Conservation (phyloP, 2,113 vertebrate genomes). For the Laterallus jamaicensis region DNA sequence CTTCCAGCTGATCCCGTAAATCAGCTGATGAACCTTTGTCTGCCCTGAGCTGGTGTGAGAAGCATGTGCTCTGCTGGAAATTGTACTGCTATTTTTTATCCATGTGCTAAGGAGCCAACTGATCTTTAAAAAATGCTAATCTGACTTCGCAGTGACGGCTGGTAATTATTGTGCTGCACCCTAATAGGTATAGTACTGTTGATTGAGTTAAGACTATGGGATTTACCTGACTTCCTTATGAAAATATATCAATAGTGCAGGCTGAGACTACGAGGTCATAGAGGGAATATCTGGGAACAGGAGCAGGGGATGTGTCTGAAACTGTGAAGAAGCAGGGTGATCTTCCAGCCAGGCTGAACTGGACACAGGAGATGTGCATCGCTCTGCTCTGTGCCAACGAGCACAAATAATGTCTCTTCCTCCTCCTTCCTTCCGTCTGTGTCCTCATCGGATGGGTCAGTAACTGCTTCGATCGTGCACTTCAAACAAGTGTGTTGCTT, state of each 20-base stretch:
- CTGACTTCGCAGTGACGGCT: not conserved
- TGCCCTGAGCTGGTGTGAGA: not conserved
- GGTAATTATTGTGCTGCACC: not conserved
- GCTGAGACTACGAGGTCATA: not conserved
- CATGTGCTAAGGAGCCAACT: not conserved
- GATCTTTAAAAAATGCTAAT: not conserved
- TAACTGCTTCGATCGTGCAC: rapidly evolving
- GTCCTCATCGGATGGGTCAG: not conserved
- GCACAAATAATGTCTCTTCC: not conserved
- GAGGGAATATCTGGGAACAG: not conserved
- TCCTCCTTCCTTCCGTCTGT: rapidly evolving
- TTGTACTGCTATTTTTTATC: not conserved
- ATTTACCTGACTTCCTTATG: not conserved
- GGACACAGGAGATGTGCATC: not conserved
- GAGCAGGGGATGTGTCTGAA: not conserved
- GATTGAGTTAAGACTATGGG: not conserved
- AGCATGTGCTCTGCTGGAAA: not conserved
- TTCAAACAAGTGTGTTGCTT: rapidly evolving
- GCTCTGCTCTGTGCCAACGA: not conserved
- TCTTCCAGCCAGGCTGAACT: not conserved
- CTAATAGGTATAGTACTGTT: not conserved
- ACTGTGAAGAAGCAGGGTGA: not conserved
- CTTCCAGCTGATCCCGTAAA: not conserved
- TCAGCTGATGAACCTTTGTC: not conserved
- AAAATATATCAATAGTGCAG: rapidly evolving